A percentile compares a stretch with the other conserved stretches of the same genome.
These are phyloP conservation scores for Mobula hypostoma DNA, from an alignment of 2,113 vertebrate genomes.

Conservation along the genomic window DNA sequence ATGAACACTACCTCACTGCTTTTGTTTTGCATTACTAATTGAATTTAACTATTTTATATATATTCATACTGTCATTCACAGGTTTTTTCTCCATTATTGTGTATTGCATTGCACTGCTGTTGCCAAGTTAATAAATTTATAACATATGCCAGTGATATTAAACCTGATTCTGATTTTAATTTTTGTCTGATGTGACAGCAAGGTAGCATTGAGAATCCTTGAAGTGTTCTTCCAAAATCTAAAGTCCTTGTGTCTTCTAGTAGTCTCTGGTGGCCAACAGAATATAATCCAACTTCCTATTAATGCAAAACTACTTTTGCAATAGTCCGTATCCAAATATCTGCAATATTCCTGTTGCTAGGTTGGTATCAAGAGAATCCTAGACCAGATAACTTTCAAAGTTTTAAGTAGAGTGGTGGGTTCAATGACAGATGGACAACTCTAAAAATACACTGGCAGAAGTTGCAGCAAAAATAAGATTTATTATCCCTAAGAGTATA, in stretches of 20 bases:
- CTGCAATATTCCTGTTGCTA: not conserved
- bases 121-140: too few species aligned
- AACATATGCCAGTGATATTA: too few species aligned
- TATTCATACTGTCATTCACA: too few species aligned
- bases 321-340: constrained; percentile 19
- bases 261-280: not conserved
- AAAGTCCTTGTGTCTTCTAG: not conserved
- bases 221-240: not conserved
- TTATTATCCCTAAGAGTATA: constrained; percentile 13
- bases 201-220: not conserved
- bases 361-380: not conserved
- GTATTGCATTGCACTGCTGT: too few species aligned
- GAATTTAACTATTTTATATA: too few species aligned
- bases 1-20: too few species aligned
- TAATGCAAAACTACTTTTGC: not conserved
- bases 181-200: not conserved
- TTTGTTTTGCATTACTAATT: too few species aligned
- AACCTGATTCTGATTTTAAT: too few species aligned
- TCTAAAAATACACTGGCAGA: constrained; percentile 24
- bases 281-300: not conserved
- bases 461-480: constrained; percentile 11
- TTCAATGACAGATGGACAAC: not conserved
- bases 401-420: constrained; percentile 1
- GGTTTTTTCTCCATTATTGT: too few species aligned
- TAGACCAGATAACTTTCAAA: not conserved